Evolutionary conservation across 2,113 vertebrate genomes (phyloP).

Genomic region (Amblyopsis rosae): DNA sequence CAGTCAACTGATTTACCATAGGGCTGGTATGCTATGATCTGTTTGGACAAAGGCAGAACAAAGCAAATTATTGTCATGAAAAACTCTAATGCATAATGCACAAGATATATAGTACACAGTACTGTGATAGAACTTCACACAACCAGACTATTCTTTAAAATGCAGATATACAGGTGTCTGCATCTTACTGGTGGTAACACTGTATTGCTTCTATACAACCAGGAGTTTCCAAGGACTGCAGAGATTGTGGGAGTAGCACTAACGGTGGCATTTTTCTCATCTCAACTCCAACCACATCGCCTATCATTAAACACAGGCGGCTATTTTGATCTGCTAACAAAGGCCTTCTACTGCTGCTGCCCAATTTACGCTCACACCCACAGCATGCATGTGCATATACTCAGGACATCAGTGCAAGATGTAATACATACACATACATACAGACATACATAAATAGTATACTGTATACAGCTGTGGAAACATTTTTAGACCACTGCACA

Average conservation of each 20-base stretch:
- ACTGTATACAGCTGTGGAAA: not conserved
- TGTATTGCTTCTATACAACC: not conserved
- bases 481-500: too few relatives aligned
- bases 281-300: slow-evolving; percentile 22
- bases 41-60: slow-evolving; percentile 22
- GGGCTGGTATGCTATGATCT: slow-evolving; percentile 98
- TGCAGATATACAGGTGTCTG: too few relatives aligned
- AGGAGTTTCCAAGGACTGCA: not conserved
- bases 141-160: too few relatives aligned
- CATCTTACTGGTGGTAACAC: not conserved
- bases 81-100: not conserved
- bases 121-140: too few relatives aligned
- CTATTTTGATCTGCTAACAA: slow-evolving; percentile 62
- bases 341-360: slow-evolving; percentile 42
- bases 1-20: slow-evolving; percentile 97
- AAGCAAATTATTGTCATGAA: not conserved
- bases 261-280: slow-evolving; percentile 10
- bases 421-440: slow-evolving; percentile 9
- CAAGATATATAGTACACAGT: not conserved
- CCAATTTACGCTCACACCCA: slow-evolving; percentile 55
- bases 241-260: not conserved
- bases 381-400: slow-evolving; percentile 31
- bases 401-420: not conserved
- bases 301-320: slow-evolving; percentile 35
- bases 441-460: not conserved